Percentiles rank a stretch among this genome's conserved stretches.
Conservation (phyloP, 2,888 invertebrate species). For the Cetonia aurata region DNA sequence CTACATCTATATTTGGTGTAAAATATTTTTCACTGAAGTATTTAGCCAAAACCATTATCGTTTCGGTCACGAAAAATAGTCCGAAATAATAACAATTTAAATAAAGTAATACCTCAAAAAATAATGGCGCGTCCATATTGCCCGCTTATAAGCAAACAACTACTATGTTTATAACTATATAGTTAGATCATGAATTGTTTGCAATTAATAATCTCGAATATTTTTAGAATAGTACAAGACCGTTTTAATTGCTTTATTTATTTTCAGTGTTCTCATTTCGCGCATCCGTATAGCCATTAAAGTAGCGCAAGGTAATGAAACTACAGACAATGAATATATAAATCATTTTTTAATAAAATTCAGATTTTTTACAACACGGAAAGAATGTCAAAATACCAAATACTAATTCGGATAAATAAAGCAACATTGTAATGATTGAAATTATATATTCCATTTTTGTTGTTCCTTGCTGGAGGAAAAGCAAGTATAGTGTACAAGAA, state of each 20-base stretch:
- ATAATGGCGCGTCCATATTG: constrained; percentile 51
- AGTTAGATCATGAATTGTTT: constrained; percentile 40
- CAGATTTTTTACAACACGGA: constrained; percentile 50
- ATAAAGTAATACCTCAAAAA: constrained; percentile 53
- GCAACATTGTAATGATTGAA: constrained; percentile 47
- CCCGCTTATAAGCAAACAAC: constrained; percentile 28
- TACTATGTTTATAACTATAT: constrained; percentile 41
- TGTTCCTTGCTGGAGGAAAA: constrained; percentile 49
- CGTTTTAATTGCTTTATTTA: constrained; percentile 42
- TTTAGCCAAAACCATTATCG: constrained; percentile 52
- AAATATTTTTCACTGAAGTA: constrained; percentile 48
- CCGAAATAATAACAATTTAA: constrained; percentile 52
- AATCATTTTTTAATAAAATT: constrained; percentile 48
- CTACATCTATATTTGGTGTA: constrained; percentile 50
- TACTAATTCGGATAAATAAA: constrained; percentile 49
- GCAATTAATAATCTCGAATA: constrained; percentile 47
- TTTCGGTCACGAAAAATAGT: constrained; percentile 52
- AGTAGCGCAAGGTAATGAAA: neutral
- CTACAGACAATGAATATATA: constrained; percentile 10
- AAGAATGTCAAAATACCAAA: constrained; percentile 50
- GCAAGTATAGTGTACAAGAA: constrained; percentile 49
- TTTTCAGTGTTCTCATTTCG: constrained; percentile 17
- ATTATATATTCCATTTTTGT: constrained; percentile 52
- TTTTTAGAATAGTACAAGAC: constrained; percentile 44
- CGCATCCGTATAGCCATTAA: neutral